These are phyloP conservation scores for Resseliella maxima DNA, from an alignment of 2,888 invertebrate species.

Conservation along the genomic window DNA sequence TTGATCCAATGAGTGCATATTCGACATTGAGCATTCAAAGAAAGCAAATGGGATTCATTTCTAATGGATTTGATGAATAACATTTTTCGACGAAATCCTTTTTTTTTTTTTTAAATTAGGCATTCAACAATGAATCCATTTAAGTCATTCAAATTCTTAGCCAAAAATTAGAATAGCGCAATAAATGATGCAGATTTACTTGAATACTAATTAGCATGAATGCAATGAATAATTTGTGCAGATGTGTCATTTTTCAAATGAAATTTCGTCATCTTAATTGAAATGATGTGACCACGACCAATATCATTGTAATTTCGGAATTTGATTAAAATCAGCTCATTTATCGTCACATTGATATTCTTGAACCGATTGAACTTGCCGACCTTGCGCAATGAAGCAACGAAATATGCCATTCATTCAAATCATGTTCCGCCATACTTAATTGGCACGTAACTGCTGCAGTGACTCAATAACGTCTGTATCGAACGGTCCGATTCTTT, in stretches of 20 bases:
- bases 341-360: neutral
- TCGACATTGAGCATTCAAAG: too few relatives aligned
- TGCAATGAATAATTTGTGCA: too few relatives aligned
- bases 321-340: neutral
- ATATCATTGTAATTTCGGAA: neutral
- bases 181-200: too few relatives aligned
- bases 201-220: too few relatives aligned
- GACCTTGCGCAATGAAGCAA: neutral
- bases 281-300: neutral
- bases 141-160: too few relatives aligned
- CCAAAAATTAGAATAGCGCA: too few relatives aligned
- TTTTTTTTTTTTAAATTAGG: too few relatives aligned
- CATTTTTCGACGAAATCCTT: too few relatives aligned
- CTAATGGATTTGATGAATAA: too few relatives aligned
- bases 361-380: neutral
- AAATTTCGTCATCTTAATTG: neutral
- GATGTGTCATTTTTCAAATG: neutral
- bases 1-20: too few relatives aligned
- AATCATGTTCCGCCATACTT: neutral
- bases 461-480: neutral
- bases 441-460: neutral
- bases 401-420: neutral
- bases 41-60: too few relatives aligned
- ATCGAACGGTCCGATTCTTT: neutral
- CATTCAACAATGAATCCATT: too few relatives aligned